Percentiles rank a stretch among this genome's conserved stretches.
Evolutionary conservation across 2,113 vertebrate genomes (phyloP).

Genomic region (Anolis sagrei): DNA sequence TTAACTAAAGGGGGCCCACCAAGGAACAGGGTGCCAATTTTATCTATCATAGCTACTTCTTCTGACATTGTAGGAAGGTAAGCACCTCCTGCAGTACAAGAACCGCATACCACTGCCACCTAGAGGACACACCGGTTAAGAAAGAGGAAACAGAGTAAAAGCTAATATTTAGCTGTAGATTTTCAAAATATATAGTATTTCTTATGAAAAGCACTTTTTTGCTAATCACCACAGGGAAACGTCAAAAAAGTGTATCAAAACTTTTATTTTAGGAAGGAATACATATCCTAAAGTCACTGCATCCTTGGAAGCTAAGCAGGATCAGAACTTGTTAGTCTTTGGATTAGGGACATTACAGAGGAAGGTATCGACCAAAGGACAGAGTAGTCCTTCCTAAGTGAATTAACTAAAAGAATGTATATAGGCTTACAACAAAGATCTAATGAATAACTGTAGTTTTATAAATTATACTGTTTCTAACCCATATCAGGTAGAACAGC

Average conservation of each 20-base stretch:
- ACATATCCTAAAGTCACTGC: too few species aligned
- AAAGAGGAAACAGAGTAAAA: not conserved
- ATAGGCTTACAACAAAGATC: too few species aligned
- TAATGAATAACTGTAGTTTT: not conserved
- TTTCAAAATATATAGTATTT: not conserved
- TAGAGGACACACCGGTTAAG: constrained; percentile 50
- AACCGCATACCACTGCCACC: constrained; percentile 89
- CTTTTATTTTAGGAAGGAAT: not conserved
- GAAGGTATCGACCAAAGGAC: too few species aligned
- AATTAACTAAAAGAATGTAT: not conserved
- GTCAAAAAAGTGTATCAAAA: not conserved
- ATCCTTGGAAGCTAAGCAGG: too few species aligned
- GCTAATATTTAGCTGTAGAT: not conserved
- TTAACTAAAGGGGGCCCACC: constrained; percentile 89
- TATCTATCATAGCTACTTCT: constrained; percentile 83
- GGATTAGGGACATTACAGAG: too few species aligned
- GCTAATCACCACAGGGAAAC: not conserved
- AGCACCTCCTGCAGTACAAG: constrained; percentile 87
- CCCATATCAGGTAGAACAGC: not conserved
- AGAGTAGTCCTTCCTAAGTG: too few species aligned
- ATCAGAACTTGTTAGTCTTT: too few species aligned
- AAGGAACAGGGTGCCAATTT: constrained; percentile 88
- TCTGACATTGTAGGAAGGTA: constrained; percentile 87
- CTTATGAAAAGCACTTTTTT: not conserved
- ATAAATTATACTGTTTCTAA: not conserved